phyloP scores from a whole-genome alignment of 2,888 invertebrate genomes.

The Alsophila aescularia region DNA sequence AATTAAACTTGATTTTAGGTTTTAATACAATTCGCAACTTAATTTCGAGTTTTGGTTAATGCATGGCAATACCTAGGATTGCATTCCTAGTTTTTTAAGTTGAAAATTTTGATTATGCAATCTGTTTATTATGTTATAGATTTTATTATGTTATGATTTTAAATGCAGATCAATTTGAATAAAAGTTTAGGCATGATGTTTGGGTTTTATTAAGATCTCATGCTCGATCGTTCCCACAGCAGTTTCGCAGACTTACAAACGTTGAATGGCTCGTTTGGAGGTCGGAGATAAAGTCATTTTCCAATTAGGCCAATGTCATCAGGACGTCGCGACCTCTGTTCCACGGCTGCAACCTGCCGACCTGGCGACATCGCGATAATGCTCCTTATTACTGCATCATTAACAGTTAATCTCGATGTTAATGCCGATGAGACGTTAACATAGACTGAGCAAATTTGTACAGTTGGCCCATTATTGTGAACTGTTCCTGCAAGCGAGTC shows the following conservation, averaged over 20 bases:
- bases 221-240: conserved; percentile 59
- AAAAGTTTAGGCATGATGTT: conserved; percentile 68
- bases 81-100: conserved; percentile 78
- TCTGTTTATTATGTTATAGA: conserved; percentile 57
- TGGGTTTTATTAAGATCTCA: conserved; percentile 51
- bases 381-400: conserved; percentile 46
- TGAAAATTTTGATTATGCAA: conserved; percentile 83
- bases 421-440: conserved; percentile 36
- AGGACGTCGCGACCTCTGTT: conserved; percentile 69
- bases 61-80: conserved; percentile 81
- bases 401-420: conserved; percentile 49
- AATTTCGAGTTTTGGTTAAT: conserved; percentile 78
- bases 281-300: conserved; percentile 76
- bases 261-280: conserved; percentile 64
- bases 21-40: conserved; percentile 53
- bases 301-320: conserved; percentile 79
- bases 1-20: conserved; percentile 79
- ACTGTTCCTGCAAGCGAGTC: conserved; percentile 42
- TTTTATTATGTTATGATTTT: conserved; percentile 56
- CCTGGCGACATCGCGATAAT: conserved; percentile 43
- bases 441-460: conserved; percentile 61
- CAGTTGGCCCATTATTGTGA: conserved; percentile 53
- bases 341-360: conserved; percentile 39
- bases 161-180: conserved; percentile 69
- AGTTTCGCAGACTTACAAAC: conserved; percentile 51